A percentile compares a stretch with the other conserved stretches of the same genome.
Evolutionary conservation across 64 coral and sea anemone genomes (phyloP).

Genomic region (Stylophora pistillata): DNA sequence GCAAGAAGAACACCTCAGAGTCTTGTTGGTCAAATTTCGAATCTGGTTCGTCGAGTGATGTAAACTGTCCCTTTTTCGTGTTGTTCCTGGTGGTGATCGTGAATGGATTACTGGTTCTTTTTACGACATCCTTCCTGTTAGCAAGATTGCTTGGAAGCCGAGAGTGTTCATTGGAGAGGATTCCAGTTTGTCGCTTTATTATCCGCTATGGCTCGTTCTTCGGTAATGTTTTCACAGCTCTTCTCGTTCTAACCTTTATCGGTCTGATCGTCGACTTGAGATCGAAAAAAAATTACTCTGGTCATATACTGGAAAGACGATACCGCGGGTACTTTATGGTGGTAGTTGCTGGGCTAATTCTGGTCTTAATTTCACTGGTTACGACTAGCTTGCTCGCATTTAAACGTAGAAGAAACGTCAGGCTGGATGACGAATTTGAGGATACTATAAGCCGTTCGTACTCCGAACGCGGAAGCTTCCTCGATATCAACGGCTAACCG

Average conservation of each 20-base stretch:
- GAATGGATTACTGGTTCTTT: slow-evolving; percentile 2
- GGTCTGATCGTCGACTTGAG: not conserved
- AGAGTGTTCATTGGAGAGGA: slow-evolving; percentile 13
- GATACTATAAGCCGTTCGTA: not conserved
- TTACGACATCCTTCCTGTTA: not conserved
- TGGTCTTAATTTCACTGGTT: not conserved
- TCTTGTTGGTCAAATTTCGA: slow-evolving; percentile 27
- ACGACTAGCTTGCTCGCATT: not conserved
- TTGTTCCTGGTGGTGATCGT: slow-evolving; percentile 14
- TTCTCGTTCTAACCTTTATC: not conserved
- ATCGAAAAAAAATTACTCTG: not conserved
- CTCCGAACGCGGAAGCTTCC: not conserved
- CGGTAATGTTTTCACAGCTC: not conserved
- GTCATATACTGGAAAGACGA: not conserved
- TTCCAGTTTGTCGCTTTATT: not conserved
- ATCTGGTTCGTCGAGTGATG: not conserved
- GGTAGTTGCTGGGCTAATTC: not conserved
- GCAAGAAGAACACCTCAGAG: not conserved
- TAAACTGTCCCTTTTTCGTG: slow-evolving; percentile 13
- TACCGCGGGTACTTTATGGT: not conserved
- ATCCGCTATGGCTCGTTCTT: slow-evolving; percentile 34
- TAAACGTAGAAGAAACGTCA: not conserved
- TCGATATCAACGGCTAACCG: slow-evolving; percentile 6
- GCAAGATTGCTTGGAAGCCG: not conserved
- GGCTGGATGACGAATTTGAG: slow-evolving; percentile 13